Conservation (phyloP, 1,140 invertebrate genomes). For the Magallana gigas region DNA sequence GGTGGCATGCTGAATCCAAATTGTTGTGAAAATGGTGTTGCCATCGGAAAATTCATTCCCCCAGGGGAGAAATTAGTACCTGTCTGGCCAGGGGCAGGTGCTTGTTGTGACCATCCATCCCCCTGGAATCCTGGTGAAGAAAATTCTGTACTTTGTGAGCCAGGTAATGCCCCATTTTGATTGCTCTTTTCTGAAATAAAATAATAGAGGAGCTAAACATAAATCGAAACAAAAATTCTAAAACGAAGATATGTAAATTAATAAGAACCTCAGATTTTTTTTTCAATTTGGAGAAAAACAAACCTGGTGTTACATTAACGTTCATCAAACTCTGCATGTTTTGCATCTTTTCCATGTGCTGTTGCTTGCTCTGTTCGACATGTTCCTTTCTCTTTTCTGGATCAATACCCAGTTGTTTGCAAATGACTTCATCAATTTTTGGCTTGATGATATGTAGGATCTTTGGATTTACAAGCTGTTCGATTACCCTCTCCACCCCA, state of each 20-base stretch:
- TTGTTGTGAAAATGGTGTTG: constrained; percentile 48
- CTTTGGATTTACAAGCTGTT: constrained; percentile 97
- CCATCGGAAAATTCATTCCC: constrained; percentile 58
- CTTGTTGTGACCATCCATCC: constrained; percentile 35
- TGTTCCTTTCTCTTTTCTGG: constrained; percentile 69
- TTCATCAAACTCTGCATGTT: constrained; percentile 58
- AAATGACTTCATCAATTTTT: constrained; percentile 93
- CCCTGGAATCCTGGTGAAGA: constrained; percentile 16
- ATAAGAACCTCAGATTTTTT: no score
- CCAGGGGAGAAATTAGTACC: constrained; percentile 38
- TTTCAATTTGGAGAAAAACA: background rate
- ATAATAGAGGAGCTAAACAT: no score
- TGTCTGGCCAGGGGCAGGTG: constrained; percentile 27
- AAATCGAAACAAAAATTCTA: no score
- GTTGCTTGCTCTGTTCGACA: constrained; percentile 62
- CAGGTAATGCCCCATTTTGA: constrained; percentile 23
- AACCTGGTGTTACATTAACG: constrained; percentile 59
- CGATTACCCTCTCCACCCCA: constrained; percentile 95
- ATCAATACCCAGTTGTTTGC: constrained; percentile 91
- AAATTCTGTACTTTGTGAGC: constrained; percentile 23
- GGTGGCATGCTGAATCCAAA: constrained; percentile 54
- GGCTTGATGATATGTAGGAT: constrained; percentile 90
- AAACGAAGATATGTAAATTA: no score
- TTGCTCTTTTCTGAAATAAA: constrained; percentile 14
- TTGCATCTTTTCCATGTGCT: constrained; percentile 67